These are phyloP conservation scores for Lampris incognitus DNA, from an alignment of 2,113 vertebrate species.

Conservation along the genomic window DNA sequence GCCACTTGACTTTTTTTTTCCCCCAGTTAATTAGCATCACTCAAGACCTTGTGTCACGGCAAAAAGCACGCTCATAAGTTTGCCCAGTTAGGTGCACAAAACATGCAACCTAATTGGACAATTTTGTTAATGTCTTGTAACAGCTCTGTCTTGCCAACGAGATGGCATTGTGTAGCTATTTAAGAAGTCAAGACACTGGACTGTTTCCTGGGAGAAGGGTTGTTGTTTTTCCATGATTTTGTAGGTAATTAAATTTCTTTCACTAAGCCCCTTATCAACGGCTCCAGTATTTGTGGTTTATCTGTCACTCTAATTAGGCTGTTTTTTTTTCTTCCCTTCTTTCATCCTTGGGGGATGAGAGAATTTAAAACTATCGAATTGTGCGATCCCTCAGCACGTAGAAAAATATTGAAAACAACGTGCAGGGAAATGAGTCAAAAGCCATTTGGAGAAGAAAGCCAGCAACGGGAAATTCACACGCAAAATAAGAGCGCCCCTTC, in stretches of 20 bases:
- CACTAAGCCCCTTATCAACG: conserved; percentile 58
- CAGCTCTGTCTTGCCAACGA: conserved; percentile 32
- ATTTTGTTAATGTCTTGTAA: conserved; percentile 48
- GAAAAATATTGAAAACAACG: conserved; percentile 64
- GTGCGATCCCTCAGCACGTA: conserved; percentile 45
- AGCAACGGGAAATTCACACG: conserved; percentile 34
- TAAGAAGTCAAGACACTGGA: conserved; percentile 48
- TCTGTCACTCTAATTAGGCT: conserved; percentile 69
- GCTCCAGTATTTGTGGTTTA: conserved; percentile 58
- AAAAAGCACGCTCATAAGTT: conserved; percentile 35
- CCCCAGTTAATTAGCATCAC: conserved; percentile 35
- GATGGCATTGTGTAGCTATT: conserved; percentile 37
- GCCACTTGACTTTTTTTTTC: conserved; percentile 12
- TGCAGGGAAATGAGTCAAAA: conserved; percentile 55
- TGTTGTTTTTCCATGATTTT: conserved; percentile 44
- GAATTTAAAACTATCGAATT: conserved; percentile 64
- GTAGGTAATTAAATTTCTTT: conserved; percentile 61
- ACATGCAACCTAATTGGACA: conserved; percentile 39
- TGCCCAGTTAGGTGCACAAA: conserved; percentile 8
- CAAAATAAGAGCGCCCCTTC: conserved; percentile 4
- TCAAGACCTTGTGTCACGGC: conserved; percentile 16
- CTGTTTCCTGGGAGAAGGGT: conserved; percentile 43
- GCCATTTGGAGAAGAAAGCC: conserved; percentile 38
- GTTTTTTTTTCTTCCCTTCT: neutral
- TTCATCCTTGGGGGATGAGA: conserved; percentile 42